Conservation (phyloP, 2,888 invertebrate species). For the Ochropacha duplaris region DNA sequence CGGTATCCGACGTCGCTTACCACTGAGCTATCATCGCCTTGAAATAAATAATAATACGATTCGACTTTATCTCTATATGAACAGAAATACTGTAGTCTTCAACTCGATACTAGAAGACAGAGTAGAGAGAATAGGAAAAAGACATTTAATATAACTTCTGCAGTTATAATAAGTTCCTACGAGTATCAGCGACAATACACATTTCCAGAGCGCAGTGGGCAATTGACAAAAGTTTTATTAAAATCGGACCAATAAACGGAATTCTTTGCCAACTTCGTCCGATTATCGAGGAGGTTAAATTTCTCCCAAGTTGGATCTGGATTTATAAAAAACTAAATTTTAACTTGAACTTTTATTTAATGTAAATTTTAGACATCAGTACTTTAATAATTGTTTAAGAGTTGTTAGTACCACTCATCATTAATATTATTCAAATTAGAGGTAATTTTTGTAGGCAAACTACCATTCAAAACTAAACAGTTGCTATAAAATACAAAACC, state of each 20-base stretch:
- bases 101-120: not conserved
- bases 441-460: too few species aligned
- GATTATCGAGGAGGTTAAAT: constrained; percentile 27
- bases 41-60: too few species aligned
- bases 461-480: too few species aligned
- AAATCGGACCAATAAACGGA: constrained; percentile 37
- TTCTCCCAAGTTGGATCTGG: constrained; percentile 9
- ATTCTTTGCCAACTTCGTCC: constrained; percentile 24
- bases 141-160: constrained; percentile 22
- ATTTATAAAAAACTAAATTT: constrained; percentile 17
- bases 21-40: too few species aligned
- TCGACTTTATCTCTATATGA: not conserved
- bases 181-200: constrained; percentile 14
- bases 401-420: not conserved
- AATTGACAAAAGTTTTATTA: constrained; percentile 43
- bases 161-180: constrained; percentile 10
- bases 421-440: not conserved
- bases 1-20: too few species aligned
- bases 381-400: constrained; percentile 3
- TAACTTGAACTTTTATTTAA: constrained; percentile 23
- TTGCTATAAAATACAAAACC: too few species aligned
- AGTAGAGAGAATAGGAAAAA: constrained; percentile 12
- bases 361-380: constrained; percentile 22
- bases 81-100: not conserved
- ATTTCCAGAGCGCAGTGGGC: constrained; percentile 13